A percentile compares a stretch with the other conserved stretches of the same genome.
These are phyloP conservation scores for Myodes glareolus DNA, from an alignment of 2,113 vertebrate genomes.

Conservation along the genomic window DNA sequence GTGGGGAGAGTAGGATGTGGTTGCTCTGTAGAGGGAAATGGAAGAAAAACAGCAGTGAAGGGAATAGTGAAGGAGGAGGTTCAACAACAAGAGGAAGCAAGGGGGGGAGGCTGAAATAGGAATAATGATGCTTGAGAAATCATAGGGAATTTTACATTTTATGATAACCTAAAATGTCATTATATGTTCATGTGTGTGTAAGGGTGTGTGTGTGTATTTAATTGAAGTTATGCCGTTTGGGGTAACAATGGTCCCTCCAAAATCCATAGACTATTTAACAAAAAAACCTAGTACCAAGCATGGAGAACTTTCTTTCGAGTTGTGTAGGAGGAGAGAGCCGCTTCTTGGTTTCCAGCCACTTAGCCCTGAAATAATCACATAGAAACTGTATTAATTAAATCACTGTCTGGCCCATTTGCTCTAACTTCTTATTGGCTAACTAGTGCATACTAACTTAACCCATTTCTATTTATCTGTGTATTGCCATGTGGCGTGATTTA, in stretches of 20 bases:
- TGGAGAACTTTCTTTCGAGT: not conserved
- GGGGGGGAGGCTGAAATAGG: not conserved
- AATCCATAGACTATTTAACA: not conserved
- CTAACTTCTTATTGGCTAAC: too few species aligned
- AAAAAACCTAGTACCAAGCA: not conserved
- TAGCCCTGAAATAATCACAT: too few species aligned
- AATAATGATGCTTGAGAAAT: not conserved
- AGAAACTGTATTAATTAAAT: too few species aligned
- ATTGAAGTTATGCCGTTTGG: not conserved
- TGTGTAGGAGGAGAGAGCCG: not conserved
- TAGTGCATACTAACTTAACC: too few species aligned
- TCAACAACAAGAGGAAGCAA: not conserved
- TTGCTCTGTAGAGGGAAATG: not conserved
- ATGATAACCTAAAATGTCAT: not conserved
- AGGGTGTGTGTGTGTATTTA: not conserved
- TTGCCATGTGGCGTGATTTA: too few species aligned
- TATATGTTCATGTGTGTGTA: not conserved
- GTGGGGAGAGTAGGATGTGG: not conserved
- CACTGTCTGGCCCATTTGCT: too few species aligned
- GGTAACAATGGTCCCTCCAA: not conserved
- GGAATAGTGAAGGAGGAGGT: not conserved
- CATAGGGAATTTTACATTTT: not conserved
- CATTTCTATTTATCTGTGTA: too few species aligned
- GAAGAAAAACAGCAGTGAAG: not conserved
- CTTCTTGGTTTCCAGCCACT: too few species aligned